Evolutionary conservation across 1,140 invertebrate genomes (phyloP), one percentile per base, ranked within the genome.

Genomic region (Cherax destructor): DNA sequence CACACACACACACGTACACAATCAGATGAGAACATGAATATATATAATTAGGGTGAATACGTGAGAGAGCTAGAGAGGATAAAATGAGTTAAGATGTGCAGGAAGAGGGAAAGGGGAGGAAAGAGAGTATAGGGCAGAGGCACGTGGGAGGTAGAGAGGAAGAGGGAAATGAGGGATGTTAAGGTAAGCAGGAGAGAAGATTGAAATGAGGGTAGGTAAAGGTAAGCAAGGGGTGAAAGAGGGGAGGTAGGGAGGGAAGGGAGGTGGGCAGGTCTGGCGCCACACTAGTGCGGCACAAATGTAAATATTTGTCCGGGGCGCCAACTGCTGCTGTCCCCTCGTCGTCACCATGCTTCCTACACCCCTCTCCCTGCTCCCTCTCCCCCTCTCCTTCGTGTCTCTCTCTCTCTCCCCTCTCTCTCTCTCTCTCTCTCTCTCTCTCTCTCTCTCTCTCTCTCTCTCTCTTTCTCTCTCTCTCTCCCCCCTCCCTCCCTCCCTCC

Each of bases 261-360:
- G 86, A 65, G 81, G 74, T 77, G 56, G 81, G 81, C 50, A 90
- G 72, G 79, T 72, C 88, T 90, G 88, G 88, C 88, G 88, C 80
- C 88, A 74, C 88, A 69, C 72, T 76, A 50, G 81, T 77, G 88
- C 78, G 88, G 78, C 65, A 89, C 80, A 89, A 89, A 89, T 89
- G 88, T 89, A 89, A 89, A 89, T 89, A 89, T 89, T 89, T 89
- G 88, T 89, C 80, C 80, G 30, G 77, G 88, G 88, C 88, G 88
- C 88, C 88, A 89, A 89, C 88, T 89, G 88, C 80, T 77, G 41
- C 80, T 76, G 79, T 83, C 80, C 88, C 80, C 88, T 80, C 72
- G 47, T 9, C 88, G 80, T 90, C 80, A 74, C 80, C 88, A 83
- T 6, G 11, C 18, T 47, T 61, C 52, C 30, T 41, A 41, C 30